phyloP scores from a whole-genome alignment of 2,888 invertebrate genomes.

The Gisinianus flammeolus region DNA sequence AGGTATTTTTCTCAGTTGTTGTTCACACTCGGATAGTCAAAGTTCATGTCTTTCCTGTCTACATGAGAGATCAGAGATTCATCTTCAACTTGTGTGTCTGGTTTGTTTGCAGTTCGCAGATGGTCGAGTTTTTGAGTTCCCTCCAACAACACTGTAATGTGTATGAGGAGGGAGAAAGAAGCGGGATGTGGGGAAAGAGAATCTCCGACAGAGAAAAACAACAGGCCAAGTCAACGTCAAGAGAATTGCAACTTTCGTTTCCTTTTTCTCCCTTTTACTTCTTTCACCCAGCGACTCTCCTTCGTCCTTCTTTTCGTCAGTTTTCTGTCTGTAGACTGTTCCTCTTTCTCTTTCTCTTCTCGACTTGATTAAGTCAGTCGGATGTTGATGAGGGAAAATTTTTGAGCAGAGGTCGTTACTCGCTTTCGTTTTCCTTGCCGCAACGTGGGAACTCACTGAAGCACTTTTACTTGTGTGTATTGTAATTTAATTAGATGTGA shows the following conservation, averaged over 20 bases:
- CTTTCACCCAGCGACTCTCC: not conserved
- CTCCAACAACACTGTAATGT: not conserved
- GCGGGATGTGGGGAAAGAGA: not conserved
- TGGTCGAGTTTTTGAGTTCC: not conserved
- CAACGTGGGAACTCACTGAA: slow-evolving; percentile 16
- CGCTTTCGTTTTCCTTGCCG: slow-evolving; percentile 4
- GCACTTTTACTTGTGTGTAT: slow-evolving; percentile 37
- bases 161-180: not conserved
- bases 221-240: not conserved
- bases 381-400: slow-evolving; percentile 7
- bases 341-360: slow-evolving; percentile 4
- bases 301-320: not conserved
- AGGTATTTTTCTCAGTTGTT: too few species aligned
- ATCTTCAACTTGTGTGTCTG: not conserved
- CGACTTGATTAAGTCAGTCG: slow-evolving; percentile 30
- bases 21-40: too few species aligned
- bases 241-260: slow-evolving; percentile 1
- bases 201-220: not conserved
- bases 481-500: slow-evolving; percentile 39
- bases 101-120: not conserved
- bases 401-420: slow-evolving; percentile 26
- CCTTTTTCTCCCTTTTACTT: not conserved
- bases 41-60: too few species aligned
- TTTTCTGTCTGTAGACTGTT: not conserved
- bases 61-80: not conserved